phyloP scores from a whole-genome alignment of 2,113 vertebrate genomes.

The Enhydra lutris region DNA sequence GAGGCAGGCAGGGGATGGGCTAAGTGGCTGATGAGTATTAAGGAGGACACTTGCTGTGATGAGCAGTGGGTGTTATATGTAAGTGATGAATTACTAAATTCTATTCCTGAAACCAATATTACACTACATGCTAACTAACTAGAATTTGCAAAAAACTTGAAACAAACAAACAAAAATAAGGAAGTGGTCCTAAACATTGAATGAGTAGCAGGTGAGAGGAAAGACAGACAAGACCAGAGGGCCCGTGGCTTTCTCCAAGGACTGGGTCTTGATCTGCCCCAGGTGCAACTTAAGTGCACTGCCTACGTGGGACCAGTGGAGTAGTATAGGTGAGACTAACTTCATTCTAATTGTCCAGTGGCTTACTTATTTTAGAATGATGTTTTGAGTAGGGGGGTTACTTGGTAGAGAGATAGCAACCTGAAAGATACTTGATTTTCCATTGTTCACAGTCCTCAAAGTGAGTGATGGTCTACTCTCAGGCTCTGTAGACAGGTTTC shows the following conservation, averaged over 20 bases:
- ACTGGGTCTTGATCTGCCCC: not conserved
- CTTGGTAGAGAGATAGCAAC: not conserved
- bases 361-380: not conserved
- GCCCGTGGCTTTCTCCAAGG: not conserved
- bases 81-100: not conserved
- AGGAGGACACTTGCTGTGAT: not conserved
- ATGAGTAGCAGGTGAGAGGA: not conserved
- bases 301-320: accelerated
- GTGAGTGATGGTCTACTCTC: not conserved
- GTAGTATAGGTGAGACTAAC: no score
- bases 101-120: not conserved
- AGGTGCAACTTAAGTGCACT: accelerated
- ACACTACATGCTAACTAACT: not conserved
- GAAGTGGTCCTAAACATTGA: not conserved
- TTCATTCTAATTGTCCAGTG: not conserved
- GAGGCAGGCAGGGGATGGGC: not conserved
- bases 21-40: not conserved
- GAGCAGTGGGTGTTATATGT: not conserved
- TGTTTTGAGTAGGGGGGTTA: not conserved
- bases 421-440: not conserved
- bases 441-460: not conserved
- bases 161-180: not conserved
- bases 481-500: not conserved
- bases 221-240: not conserved
- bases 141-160: not conserved